Percentiles rank a stretch among this genome's conserved stretches.
These are phyloP conservation scores for Hedya salicella DNA, from an alignment of 2,888 invertebrate genomes.

Conservation along the genomic window DNA sequence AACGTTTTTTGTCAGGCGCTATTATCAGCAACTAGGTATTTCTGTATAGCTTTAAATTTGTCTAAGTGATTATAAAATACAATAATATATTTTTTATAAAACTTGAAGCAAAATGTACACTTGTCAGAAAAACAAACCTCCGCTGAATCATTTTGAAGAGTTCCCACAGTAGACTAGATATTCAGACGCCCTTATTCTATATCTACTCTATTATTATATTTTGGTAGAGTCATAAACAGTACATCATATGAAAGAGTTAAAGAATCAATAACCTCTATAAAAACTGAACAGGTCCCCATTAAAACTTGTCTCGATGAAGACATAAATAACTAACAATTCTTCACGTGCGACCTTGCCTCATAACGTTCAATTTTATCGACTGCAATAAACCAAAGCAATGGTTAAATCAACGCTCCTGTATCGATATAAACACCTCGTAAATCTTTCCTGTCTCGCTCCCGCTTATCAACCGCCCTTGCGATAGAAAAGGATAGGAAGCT, in stretches of 20 bases:
- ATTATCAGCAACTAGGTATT: too few species aligned
- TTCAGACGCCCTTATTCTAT: too few species aligned
- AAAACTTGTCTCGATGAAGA: slow-evolving; percentile 70
- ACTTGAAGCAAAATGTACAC: too few species aligned
- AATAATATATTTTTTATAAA: too few species aligned
- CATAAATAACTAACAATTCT: slow-evolving; percentile 79
- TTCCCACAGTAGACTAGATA: too few species aligned
- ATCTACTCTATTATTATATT: too few species aligned
- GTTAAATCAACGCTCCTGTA: slow-evolving; percentile 83
- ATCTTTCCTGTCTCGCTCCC: slow-evolving; percentile 65
- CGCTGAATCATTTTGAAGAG: too few species aligned
- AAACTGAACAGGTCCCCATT: slow-evolving; percentile 48
- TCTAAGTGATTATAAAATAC: too few species aligned
- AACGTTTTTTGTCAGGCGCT: too few species aligned
- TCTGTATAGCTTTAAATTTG: too few species aligned
- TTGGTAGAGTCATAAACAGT: not conserved
- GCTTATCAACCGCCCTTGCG: slow-evolving; percentile 48
- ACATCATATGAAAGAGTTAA: not conserved
- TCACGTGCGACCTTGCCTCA: slow-evolving; percentile 83
- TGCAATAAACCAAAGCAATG: slow-evolving; percentile 84
- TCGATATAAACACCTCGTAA: slow-evolving; percentile 83
- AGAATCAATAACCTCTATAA: slow-evolving; percentile 24
- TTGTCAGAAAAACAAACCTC: too few species aligned
- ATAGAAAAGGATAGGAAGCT: slow-evolving; percentile 57
- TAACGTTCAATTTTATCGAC: slow-evolving; percentile 85